Percentiles rank a stretch among this genome's conserved stretches.
These are phyloP conservation scores for Callyntrura guangdongensis DNA, from an alignment of 2,888 invertebrate species.

Conservation along the genomic window DNA sequence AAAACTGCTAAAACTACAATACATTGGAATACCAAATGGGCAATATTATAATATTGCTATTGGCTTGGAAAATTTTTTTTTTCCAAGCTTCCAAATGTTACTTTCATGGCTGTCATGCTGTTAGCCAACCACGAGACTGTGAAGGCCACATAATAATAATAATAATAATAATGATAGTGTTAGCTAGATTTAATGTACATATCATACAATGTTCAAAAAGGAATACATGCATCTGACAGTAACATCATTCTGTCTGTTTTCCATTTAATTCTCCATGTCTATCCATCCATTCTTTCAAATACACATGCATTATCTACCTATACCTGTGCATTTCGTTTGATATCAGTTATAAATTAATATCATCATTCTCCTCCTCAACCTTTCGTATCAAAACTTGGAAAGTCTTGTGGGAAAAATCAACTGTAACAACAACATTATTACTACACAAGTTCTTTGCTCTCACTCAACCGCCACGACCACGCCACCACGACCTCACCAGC, in stretches of 20 bases:
- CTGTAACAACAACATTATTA: conserved; percentile 3
- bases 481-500: too few species aligned
- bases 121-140: conserved; percentile 31
- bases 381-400: conserved; percentile 3
- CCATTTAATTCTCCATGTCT: background rate
- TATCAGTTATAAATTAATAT: background rate
- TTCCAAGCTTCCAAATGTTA: too few species aligned
- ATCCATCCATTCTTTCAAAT: background rate
- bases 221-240: background rate
- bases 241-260: background rate
- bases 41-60: background rate
- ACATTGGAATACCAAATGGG: background rate
- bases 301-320: background rate
- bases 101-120: conserved; percentile 24
- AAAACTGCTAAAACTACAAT: background rate
- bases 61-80: background rate
- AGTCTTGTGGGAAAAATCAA: conserved; percentile 26
- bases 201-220: too few species aligned
- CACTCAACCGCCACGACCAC: background rate
- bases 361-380: too few species aligned
- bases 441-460: conserved; percentile 24
- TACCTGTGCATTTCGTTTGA: background rate
- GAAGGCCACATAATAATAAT: conserved; percentile 19
- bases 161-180: background rate
- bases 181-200: background rate